Percentiles rank a stretch among this genome's conserved stretches.
Conservation (phyloP, 2,797 vertebrate species). For the Rhabdomys pumilio region DNA sequence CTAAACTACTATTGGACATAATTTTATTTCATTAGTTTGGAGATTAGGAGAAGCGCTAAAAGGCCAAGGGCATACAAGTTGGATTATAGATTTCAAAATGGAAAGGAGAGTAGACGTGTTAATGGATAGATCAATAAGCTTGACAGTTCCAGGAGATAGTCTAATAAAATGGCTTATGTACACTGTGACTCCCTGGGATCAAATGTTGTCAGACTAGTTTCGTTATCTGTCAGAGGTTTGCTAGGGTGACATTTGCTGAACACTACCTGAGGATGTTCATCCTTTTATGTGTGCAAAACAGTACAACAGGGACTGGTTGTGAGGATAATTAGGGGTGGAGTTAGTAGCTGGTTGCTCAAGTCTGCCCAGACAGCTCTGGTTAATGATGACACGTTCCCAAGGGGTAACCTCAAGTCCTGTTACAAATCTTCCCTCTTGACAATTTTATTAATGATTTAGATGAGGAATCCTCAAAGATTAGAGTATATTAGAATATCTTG, state of each 20-base stretch:
- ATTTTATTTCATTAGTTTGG: constrained; percentile 58
- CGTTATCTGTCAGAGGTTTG: constrained; percentile 37
- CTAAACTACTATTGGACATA: not conserved
- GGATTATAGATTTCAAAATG: constrained; percentile 30
- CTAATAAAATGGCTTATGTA: constrained; percentile 12
- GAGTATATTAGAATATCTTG: not conserved
- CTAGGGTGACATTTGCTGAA: constrained; percentile 55
- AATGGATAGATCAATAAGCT: not conserved
- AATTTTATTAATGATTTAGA: constrained; percentile 19
- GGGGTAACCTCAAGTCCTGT: not conserved
- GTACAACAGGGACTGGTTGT: not conserved
- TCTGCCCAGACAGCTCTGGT: not conserved
- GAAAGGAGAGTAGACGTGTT: not conserved
- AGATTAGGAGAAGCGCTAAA: not conserved
- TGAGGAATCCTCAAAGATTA: constrained; percentile 5
- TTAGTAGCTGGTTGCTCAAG: constrained; percentile 27
- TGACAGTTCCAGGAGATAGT: constrained; percentile 6
- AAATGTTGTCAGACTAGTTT: constrained; percentile 48
- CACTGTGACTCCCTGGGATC: constrained; percentile 14
- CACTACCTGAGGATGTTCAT: constrained; percentile 10
- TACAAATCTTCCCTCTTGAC: not conserved
- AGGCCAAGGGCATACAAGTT: not conserved
- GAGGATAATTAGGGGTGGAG: constrained; percentile 16
- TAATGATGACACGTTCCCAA: constrained; percentile 22
- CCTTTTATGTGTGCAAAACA: constrained; percentile 3